Percentiles rank a stretch among this genome's conserved stretches.
Conservation (phyloP, 2,113 vertebrate genomes). For the Nanorana parkeri region DNA sequence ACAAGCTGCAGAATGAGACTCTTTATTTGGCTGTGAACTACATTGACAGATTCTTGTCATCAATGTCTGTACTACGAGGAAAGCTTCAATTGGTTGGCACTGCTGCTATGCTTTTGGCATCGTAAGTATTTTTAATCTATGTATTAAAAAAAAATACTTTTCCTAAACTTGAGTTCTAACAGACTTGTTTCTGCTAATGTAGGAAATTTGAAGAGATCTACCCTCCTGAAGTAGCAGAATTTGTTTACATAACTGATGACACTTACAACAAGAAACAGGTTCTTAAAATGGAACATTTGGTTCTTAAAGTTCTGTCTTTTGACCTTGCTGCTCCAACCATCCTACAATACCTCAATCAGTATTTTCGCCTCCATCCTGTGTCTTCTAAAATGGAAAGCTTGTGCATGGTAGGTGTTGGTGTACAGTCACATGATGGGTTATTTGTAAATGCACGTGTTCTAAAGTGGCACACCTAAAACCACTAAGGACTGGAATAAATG, state of each 20-base stretch:
- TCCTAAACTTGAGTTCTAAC: not conserved
- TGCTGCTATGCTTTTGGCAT: conserved; percentile 95
- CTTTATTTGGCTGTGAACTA: conserved; percentile 96
- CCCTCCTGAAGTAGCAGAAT: conserved; percentile 96
- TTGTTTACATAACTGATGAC: conserved; percentile 98
- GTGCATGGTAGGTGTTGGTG: conserved; percentile 82
- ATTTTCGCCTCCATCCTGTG: conserved; percentile 81
- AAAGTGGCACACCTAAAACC: not conserved
- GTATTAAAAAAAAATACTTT: not conserved
- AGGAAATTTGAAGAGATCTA: conserved; percentile 99
- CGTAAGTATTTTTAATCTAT: conserved; percentile 78
- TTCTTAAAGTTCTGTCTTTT: conserved; percentile 96
- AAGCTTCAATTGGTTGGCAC: conserved; percentile 98
- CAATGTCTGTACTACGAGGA: conserved; percentile 95
- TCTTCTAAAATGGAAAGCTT: conserved; percentile 84
- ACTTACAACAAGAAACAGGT: conserved; percentile 98
- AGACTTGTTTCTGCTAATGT: conserved; percentile 55
- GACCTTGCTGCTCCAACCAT: conserved; percentile 95
- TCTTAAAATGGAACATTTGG: conserved; percentile 95
- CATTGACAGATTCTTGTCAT: conserved; percentile 96
- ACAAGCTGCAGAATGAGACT: conserved; percentile 95
- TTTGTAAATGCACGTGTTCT: too few species aligned
- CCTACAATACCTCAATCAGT: conserved; percentile 94
- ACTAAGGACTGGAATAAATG: too few species aligned
- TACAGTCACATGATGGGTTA: too few species aligned